A percentile compares a stretch with the other conserved stretches of the same genome.
Conservation (phyloP, 1,140 invertebrate genomes). For the Solenopsis fugax region DNA sequence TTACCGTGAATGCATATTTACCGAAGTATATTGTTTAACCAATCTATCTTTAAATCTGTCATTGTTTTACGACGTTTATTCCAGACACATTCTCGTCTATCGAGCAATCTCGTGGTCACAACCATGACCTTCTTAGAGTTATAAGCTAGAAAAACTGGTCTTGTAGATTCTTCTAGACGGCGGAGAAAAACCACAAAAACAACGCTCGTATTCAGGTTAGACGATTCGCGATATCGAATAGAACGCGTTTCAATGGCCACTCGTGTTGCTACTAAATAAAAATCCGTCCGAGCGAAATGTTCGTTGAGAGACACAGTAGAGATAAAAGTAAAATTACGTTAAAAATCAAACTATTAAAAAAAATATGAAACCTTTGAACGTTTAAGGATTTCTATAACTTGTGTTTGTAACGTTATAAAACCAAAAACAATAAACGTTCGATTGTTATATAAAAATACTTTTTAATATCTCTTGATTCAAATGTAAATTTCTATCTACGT, state of each 20-base stretch:
- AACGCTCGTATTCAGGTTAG: conserved; percentile 67
- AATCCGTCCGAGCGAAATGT: background rate
- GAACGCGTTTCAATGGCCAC: conserved; percentile 41
- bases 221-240: conserved; percentile 63
- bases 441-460: too few relatives aligned
- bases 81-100: too few relatives aligned
- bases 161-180: conserved; percentile 59
- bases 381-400: too few relatives aligned
- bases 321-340: too few relatives aligned
- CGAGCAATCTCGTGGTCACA: too few relatives aligned
- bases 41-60: too few relatives aligned
- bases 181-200: conserved; percentile 50
- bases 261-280: conserved; percentile 30
- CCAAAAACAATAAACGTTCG: background rate
- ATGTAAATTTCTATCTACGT: too few relatives aligned
- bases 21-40: too few relatives aligned
- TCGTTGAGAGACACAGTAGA: too few relatives aligned
- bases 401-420: background rate
- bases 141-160: conserved; percentile 73
- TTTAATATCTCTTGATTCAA: too few relatives aligned
- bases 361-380: background rate
- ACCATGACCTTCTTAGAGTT: conserved; percentile 65
- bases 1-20: too few relatives aligned
- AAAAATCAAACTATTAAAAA: background rate
- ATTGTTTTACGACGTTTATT: too few relatives aligned